A percentile compares a stretch with the other conserved stretches of the same genome.
Evolutionary conservation across 2,888 invertebrate species (phyloP).

Genomic region (Cataglyphis altisquamis): DNA sequence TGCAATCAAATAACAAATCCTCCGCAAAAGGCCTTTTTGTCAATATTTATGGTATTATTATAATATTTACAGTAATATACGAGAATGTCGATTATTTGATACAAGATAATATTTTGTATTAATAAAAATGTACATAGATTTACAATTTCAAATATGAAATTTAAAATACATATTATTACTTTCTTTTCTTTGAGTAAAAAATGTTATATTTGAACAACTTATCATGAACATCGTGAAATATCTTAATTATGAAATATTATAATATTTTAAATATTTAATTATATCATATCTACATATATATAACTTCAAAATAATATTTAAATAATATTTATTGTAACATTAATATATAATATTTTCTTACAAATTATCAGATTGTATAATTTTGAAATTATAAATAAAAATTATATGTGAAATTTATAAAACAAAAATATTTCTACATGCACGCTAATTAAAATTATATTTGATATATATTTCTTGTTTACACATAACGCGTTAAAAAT

Average conservation of each 20-base stretch:
- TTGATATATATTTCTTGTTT: background rate
- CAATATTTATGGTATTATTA: background rate
- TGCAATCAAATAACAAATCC: slow-evolving; percentile 38
- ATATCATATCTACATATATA: background rate
- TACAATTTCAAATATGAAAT: background rate
- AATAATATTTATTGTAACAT: background rate
- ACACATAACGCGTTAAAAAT: background rate
- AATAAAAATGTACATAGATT: background rate
- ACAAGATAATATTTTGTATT: background rate
- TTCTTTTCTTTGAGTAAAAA: background rate
- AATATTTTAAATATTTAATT: too few relatives aligned
- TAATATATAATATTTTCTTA: background rate
- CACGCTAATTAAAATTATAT: background rate
- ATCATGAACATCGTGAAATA: background rate
- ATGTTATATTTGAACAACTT: background rate
- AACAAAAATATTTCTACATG: background rate
- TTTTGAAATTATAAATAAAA: background rate
- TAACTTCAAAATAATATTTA: background rate
- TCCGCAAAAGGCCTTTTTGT: background rate
- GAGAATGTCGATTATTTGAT: background rate
- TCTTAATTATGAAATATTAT: background rate
- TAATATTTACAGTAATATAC: background rate
- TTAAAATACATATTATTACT: background rate
- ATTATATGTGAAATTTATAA: background rate
- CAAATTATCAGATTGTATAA: background rate